Base-by-base conservation (phyloP, 92 coral and sea anemone genomes). In the Palythoa grandis region DNA sequence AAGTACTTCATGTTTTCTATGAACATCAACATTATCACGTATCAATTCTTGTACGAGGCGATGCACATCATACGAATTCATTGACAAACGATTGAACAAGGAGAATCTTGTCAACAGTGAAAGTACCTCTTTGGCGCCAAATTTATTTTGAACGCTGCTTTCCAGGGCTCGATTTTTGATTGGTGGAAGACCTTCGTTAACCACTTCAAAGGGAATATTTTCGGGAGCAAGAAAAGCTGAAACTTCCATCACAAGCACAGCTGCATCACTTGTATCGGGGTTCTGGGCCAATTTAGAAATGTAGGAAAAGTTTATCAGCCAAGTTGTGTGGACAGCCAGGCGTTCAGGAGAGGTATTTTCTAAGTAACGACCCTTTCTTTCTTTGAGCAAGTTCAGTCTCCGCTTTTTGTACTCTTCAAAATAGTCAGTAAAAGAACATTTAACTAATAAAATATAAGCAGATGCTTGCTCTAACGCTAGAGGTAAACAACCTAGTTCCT, bases 1-100 rank as follows among this genome's bases (percentile, higher is more conserved):
- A 13, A 95, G 92, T 69, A 90, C 86, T 20, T 65, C 83, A 37
- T 65, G 54, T 58, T 53, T 63, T 71, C 71, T 70, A 3, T 89
- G 79, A 6, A 79, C 83, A 10, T 66, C 52, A 20, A 94, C 74
- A 25, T 78, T 80, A 48, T 84, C 86, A 37, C 93, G 92, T 82
- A 95, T 92, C 3, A 95, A 95, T 76, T 95, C 98, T 77, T 95
- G 98, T 47, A 95, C 98, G 43, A 95, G 83, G 22, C 98, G 95
- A 83, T 95, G 98, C 40, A 95, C 95, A 71, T 93, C 75, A 75
- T 83, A 78, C 12, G 98, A 94, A 67, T 77, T 66, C 24, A 63
- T 84, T 20, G 91, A 77, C 52, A 88, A 84, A 47, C 88, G 78
- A 66, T 95, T 93, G 77, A 94, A 95, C 37, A 95, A 83, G 25